Percentiles rank a stretch among this genome's conserved stretches.
These are phyloP conservation scores for Cosmia pyralina DNA, from an alignment of 2,888 invertebrate species.

Conservation along the genomic window DNA sequence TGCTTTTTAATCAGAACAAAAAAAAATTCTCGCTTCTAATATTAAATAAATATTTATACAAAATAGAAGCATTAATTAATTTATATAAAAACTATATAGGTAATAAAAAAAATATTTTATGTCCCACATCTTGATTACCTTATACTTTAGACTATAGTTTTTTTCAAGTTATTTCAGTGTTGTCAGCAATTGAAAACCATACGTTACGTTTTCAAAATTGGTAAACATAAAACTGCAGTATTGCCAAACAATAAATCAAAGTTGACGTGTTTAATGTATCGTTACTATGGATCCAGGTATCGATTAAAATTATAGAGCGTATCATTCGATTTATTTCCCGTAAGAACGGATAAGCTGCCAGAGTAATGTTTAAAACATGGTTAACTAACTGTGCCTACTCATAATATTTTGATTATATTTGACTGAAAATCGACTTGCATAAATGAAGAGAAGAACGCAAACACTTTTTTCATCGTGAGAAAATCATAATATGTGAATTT, in stretches of 20 bases:
- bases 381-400: not conserved
- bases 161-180: too few species aligned
- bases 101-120: too few species aligned
- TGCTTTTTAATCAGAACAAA: too few species aligned
- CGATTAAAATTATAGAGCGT: constrained; percentile 55
- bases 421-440: not conserved
- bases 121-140: too few species aligned
- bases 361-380: constrained; percentile 24
- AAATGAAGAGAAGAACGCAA: not conserved
- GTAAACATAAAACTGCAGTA: constrained; percentile 19
- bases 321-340: constrained; percentile 32
- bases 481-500: too few species aligned
- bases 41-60: too few species aligned
- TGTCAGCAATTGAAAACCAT: not conserved
- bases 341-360: constrained; percentile 18
- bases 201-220: constrained; percentile 23
- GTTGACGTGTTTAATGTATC: constrained; percentile 58
- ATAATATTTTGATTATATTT: not conserved
- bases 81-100: too few species aligned
- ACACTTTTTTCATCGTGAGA: not conserved
- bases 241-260: constrained; percentile 52
- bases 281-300: constrained; percentile 53
- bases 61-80: too few species aligned
- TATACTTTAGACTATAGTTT: too few species aligned
- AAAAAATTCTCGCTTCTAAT: too few species aligned